Conservation (phyloP, 2,797 vertebrate species). For the Enteromius argenteus region DNA sequence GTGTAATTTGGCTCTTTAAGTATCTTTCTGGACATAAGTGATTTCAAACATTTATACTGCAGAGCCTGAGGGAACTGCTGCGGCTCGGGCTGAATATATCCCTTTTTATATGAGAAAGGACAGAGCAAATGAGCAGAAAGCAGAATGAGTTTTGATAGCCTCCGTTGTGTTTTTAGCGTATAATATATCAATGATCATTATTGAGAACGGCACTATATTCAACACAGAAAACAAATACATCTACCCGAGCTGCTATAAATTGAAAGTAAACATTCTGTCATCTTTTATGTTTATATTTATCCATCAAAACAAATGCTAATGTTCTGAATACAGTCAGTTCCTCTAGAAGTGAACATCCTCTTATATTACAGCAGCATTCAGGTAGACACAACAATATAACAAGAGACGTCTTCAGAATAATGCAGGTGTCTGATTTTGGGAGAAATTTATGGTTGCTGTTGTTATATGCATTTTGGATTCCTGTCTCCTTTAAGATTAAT, state of each 20-base stretch:
- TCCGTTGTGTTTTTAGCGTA: conserved; percentile 20
- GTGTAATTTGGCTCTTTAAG: conserved; percentile 7
- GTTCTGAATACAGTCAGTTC: not conserved
- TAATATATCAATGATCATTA: conserved; percentile 48
- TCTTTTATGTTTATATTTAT: conserved; percentile 18
- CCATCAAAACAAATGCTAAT: conserved; percentile 22
- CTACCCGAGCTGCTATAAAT: not conserved
- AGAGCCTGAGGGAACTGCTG: not conserved
- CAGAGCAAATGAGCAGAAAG: conserved; percentile 25
- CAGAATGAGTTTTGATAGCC: conserved; percentile 26
- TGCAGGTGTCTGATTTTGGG: not conserved
- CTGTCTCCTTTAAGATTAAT: not conserved
- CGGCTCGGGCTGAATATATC: not conserved
- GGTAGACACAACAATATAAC: conserved; percentile 8
- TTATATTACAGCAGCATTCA: not conserved
- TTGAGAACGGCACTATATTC: not conserved
- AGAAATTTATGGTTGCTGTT: conserved; percentile 10
- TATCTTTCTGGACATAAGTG: conserved; percentile 24
- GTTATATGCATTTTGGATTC: conserved; percentile 41
- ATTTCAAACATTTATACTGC: conserved; percentile 31
- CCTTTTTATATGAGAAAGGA: conserved; percentile 10
- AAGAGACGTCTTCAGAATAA: conserved; percentile 12
- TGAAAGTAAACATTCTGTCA: conserved; percentile 17
- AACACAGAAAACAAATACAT: conserved; percentile 21
- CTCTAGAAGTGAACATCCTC: conserved; percentile 5